Evolutionary conservation across 2,113 vertebrate species (phyloP), one percentile per base, ranked within the genome.

Genomic region (Thunnus thynnus): DNA sequence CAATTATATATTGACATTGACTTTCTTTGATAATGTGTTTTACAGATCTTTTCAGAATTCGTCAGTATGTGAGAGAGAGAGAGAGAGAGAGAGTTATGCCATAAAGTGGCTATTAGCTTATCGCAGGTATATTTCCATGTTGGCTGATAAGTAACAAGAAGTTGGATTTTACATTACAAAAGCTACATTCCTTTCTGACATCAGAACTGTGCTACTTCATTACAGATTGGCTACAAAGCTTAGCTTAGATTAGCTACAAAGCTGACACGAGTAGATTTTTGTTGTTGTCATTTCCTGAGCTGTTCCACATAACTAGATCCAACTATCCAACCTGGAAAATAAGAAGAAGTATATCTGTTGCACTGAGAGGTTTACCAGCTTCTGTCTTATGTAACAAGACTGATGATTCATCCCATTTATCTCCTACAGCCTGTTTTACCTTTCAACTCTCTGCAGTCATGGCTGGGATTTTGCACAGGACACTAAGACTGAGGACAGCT

Each of bases 381-480:
- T 41, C 18, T 67, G 0, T 44, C 27, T 27, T 58, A 20, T 47
- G 16, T 17, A 18, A 66, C 13, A n/a, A 27, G 2, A 61, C 4
- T 20, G 22, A 10, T 64, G 4, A 44, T 71, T 60, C 5, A 3
- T 77, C 9, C 10, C 6, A 25, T 20, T n/a, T 77, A 10, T 57
- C 36, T 62, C n/a, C 60, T 62, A 10, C 82, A 88, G 80, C 50
- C 13, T 66, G 17, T 70, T 32, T 51, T 36, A 16, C 30, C 50
- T 22, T 60, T 6, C 16, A 4, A 2, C 1, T 56, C 22, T 47
- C 48, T 74, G 6, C 77, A 84, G 80, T 27, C 30, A 95, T 95
- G 93, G 82, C 71, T 0, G 61, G 69, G n/a, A 41, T 82, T 30
- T 58, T 94, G 47, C 83, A 75, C 27, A 88, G 66, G 61, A 69